A percentile compares a stretch with the other conserved stretches of the same genome.
Conservation (phyloP, 2,113 vertebrate species). For the Nycticorax nycticorax region DNA sequence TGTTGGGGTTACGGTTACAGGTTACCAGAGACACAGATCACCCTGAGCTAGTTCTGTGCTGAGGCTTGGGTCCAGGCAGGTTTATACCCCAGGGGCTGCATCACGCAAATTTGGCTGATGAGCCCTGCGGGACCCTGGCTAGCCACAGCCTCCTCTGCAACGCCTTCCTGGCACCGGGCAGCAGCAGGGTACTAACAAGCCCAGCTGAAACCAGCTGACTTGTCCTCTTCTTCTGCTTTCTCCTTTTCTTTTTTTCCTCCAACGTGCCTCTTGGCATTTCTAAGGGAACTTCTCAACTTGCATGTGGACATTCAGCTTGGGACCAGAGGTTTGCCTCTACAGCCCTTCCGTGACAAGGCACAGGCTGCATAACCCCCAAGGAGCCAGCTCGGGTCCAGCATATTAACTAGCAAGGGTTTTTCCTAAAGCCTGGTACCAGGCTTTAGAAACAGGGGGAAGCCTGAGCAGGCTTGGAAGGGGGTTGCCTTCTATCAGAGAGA, state of each 20-base stretch:
- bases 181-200: neutral
- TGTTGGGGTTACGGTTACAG: neutral
- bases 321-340: neutral
- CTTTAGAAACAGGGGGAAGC: neutral
- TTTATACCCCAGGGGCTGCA: rapidly evolving
- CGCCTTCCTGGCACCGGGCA: rapidly evolving
- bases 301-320: neutral
- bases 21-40: neutral
- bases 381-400: neutral
- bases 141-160: neutral
- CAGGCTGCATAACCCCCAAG: neutral
- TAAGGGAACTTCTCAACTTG: neutral
- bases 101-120: no score
- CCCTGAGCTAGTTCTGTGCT: neutral
- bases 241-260: neutral
- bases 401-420: rapidly evolving
- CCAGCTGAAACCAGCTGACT: neutral
- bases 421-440: neutral
- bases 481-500: neutral
- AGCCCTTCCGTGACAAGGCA: neutral
- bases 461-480: neutral
- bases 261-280: neutral
- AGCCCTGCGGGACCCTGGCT: neutral
- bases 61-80: neutral
- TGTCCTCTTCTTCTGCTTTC: neutral